Percentiles rank a stretch among this genome's conserved stretches.
Conservation (phyloP, 2,797 vertebrate genomes). For the Lateolabrax maculatus region DNA sequence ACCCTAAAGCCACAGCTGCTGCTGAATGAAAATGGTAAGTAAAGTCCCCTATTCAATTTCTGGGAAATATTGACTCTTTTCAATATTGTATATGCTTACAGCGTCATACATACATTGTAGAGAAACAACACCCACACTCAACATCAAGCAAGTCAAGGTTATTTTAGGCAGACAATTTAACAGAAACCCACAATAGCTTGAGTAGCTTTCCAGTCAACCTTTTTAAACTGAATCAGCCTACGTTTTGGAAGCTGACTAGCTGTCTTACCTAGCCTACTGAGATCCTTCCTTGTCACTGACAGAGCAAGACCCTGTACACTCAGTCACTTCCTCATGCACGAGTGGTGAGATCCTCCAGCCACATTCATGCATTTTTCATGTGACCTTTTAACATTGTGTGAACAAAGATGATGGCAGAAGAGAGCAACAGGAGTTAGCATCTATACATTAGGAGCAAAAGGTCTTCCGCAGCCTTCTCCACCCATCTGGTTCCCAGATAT, state of each 20-base stretch:
- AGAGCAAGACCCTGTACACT: conserved; percentile 43
- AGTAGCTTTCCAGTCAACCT: conserved; percentile 26
- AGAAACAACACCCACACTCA: neutral
- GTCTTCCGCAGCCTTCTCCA: conserved; percentile 27
- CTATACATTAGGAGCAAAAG: conserved; percentile 54
- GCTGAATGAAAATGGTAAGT: neutral
- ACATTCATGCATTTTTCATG: conserved; percentile 86
- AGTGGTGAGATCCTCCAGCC: conserved; percentile 71
- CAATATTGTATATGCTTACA: neutral
- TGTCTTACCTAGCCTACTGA: conserved; percentile 33
- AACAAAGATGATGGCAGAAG: conserved; percentile 78
- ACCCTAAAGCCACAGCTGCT: neutral
- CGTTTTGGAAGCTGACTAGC: conserved; percentile 26
- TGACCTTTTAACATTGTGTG: conserved; percentile 85
- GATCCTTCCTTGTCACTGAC: conserved; percentile 47
- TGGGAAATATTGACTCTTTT: neutral
- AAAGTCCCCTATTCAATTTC: neutral
- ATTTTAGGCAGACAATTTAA: neutral
- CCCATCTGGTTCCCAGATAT: conserved; percentile 10
- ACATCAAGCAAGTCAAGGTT: neutral
- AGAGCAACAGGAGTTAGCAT: conserved; percentile 70
- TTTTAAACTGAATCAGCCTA: conserved; percentile 28
- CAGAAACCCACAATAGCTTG: neutral
- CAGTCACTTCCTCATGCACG: conserved; percentile 67
- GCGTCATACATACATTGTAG: neutral